Evolutionary conservation across 1,140 invertebrate genomes (phyloP), one percentile per base, ranked within the genome.

Genomic region (Conus ventricosus): DNA sequence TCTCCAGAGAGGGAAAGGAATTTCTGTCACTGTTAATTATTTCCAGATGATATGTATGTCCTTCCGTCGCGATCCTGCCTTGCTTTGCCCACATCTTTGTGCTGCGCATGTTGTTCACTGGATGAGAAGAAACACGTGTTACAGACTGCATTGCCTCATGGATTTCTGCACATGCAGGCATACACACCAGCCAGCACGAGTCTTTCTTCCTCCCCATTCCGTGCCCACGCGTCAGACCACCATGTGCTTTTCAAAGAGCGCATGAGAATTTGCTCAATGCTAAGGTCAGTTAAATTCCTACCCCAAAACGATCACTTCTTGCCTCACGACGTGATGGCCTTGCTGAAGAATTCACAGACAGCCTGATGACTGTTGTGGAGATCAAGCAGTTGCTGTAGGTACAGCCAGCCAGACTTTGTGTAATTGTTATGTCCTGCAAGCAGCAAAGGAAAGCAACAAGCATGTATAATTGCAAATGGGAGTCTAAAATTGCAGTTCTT

Each of bases 391-490:
- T n/a, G 90, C 93, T 96, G 95, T 94, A n/a, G n/a, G n/a, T n/a
- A n/a, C n/a, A n/a, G n/a, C n/a, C n/a, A n/a, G n/a, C n/a, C n/a
- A n/a, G n/a, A n/a, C n/a, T n/a, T n/a, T n/a, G n/a, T n/a, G n/a
- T n/a, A n/a, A n/a, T n/a, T n/a, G n/a, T n/a, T n/a, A 90, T 96
- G 96, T 39, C 95, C 95, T 87, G 91, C 84, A n/a, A 11, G 95
- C 94, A 90, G 95, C 93, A 92, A 95, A 95, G 87, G 91, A 95
- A 17, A 94, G 95, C 17, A 95, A 88, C 92, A 95, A 95, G 89
- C 90, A 80, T 89, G 86, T 54, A 95, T 23, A 17, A 53, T 17
- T 80, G 4, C 10, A 90, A 54, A 57, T 92, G n/a, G 89, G 15
- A 90, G 78, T 25, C 88, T 39, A 90, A 90, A 83, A 93, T 85